These are phyloP conservation scores for Trachelus tabidus DNA, from an alignment of 2,888 invertebrate genomes.

Conservation along the genomic window DNA sequence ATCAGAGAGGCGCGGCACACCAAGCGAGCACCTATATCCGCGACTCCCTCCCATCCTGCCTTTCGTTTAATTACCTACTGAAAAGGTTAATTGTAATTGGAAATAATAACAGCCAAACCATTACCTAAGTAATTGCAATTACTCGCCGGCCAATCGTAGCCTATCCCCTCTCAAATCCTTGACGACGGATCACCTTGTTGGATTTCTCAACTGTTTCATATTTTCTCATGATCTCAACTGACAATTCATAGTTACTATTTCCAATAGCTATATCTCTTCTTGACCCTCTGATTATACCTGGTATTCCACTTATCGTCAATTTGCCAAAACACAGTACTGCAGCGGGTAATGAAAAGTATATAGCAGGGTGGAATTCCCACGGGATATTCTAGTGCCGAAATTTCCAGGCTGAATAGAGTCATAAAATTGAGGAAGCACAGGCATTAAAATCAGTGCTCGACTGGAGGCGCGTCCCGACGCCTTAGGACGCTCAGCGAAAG, in stretches of 20 bases:
- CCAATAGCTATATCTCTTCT: not conserved
- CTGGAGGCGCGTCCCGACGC: not conserved
- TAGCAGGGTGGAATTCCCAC: not conserved
- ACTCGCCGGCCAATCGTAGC: constrained; percentile 6
- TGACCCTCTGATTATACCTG: not conserved
- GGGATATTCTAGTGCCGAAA: not conserved
- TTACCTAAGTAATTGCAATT: constrained; percentile 27
- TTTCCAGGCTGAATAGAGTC: constrained; percentile 26
- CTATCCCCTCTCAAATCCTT: not conserved
- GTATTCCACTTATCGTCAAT: not conserved
- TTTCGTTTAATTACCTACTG: constrained; percentile 48
- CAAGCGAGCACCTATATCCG: constrained; percentile 19
- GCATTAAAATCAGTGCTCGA: constrained; percentile 58
- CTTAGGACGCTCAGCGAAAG: not conserved
- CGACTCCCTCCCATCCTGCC: constrained; percentile 24
- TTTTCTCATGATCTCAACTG: not conserved
- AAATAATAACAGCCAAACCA: constrained; percentile 37
- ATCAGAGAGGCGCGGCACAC: constrained; percentile 48
- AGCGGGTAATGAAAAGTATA: not conserved
- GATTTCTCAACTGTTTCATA: not conserved
- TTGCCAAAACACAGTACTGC: not conserved
- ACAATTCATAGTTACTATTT: not conserved
- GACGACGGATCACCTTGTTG: not conserved
- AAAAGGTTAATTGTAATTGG: constrained; percentile 52
- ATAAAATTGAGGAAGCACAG: constrained; percentile 55